A percentile compares a stretch with the other conserved stretches of the same genome.
Conservation (phyloP, 2,113 vertebrate species). For the Aptenodytes patagonicus region DNA sequence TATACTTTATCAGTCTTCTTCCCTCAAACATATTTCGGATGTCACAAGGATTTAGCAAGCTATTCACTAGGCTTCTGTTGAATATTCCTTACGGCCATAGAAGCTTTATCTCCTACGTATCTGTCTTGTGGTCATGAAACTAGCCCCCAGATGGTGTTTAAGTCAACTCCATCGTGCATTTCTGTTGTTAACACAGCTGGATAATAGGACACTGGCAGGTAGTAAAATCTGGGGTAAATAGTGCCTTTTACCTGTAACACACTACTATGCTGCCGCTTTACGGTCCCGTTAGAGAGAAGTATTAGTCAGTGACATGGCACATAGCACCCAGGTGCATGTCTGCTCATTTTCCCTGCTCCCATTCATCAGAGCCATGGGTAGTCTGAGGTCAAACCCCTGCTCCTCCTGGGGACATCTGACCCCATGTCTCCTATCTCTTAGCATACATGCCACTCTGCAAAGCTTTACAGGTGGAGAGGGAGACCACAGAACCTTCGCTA, state of each 20-base stretch:
- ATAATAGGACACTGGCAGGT: background rate
- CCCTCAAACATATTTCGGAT: background rate
- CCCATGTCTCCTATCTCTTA: background rate
- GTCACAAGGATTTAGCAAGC: background rate
- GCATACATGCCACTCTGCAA: background rate
- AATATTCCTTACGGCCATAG: background rate
- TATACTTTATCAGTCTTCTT: background rate
- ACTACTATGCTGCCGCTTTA: background rate
- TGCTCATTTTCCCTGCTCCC: background rate
- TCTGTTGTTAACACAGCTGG: background rate
- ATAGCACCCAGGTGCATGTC: fast-evolving
- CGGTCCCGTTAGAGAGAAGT: background rate
- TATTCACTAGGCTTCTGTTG: background rate
- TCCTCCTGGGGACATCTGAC: fast-evolving
- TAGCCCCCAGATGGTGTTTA: background rate
- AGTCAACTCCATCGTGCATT: background rate
- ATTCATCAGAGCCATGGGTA: background rate
- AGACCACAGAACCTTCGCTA: background rate
- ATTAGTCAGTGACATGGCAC: background rate
- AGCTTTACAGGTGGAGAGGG: background rate
- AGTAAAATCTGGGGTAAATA: background rate
- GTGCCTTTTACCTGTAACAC: background rate
- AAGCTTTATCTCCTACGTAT: background rate
- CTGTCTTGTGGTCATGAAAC: background rate
- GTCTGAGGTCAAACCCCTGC: background rate